A percentile compares a stretch with the other conserved stretches of the same genome.
phyloP scores from a whole-genome alignment of 2,888 invertebrate genomes.

The Sesia apiformis region DNA sequence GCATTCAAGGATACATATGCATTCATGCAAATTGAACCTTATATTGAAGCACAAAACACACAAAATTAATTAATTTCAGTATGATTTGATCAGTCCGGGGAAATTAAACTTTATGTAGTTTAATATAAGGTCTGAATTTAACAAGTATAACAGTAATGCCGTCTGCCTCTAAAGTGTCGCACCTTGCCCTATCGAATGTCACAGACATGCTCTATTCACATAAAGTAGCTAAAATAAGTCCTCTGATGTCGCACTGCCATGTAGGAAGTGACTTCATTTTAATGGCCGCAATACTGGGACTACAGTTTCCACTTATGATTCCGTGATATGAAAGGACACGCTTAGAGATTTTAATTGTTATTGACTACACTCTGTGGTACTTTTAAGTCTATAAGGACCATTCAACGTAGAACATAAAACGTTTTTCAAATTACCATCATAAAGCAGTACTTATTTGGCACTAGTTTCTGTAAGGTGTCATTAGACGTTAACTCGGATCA shows the following conservation, averaged over 20 bases:
- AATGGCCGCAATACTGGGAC: conserved; percentile 31
- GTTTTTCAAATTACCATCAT: too few relatives aligned
- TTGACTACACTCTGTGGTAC: not conserved
- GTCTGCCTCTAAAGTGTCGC: conserved; percentile 38
- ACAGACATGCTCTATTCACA: conserved; percentile 42
- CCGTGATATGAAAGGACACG: conserved; percentile 13
- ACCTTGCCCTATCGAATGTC: conserved; percentile 53
- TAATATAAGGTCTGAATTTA: conserved; percentile 17
- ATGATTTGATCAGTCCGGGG: not conserved
- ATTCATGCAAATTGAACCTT: conserved; percentile 34
- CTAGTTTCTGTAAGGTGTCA: too few relatives aligned
- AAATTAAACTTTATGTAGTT: not conserved
- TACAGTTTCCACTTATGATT: conserved; percentile 28
- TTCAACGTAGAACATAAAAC: too few relatives aligned
- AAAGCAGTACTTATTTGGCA: too few relatives aligned
- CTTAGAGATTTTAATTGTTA: not conserved
- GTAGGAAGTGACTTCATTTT: conserved; percentile 45
- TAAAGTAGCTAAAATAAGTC: conserved; percentile 60
- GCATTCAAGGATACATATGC: conserved; percentile 21
- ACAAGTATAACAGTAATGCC: conserved; percentile 12
- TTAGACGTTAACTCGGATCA: too few relatives aligned
- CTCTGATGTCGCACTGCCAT: conserved; percentile 37
- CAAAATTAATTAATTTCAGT: conserved; percentile 20
- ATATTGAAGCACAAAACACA: conserved; percentile 10
- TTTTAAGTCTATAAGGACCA: too few relatives aligned